Base-by-base conservation (phyloP, 2,113 vertebrate genomes). In the Panthera uncia region DNA sequence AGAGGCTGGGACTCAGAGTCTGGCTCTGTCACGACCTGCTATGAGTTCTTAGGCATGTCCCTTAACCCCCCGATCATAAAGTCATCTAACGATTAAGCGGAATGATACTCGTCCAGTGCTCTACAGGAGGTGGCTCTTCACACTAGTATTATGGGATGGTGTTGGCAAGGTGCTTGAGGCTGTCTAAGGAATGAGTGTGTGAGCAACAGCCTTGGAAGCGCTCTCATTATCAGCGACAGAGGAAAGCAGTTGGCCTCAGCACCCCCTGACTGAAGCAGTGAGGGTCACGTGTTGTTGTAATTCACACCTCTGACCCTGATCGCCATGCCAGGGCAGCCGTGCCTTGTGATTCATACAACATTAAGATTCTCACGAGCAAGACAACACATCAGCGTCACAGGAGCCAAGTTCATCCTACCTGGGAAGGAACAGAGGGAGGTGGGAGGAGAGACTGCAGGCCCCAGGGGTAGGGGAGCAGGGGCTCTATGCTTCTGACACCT, bases 351-450 rank as follows among this genome's bases (percentile, higher is more conserved):
- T 73, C 81, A 50, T 85, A 19, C 84, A 71, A 86, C 57, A 57
- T 93, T 89, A 95, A 96, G 94, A 88, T 61, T 81, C 88, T 97
- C 94, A 97, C 95, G 78, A 95, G 92, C 41, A 95, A 66, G 41
- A 78, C 57, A 48, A 38, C 15, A 31, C 27, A 33, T 16, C 61
- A 1, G 23, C 36, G 69, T 81, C 48, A 16, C 7, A 29, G 81
- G 23, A 94, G 81, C n/a, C 74, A 38, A 71, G 71, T 88, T 89
- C 63, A 52, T n/a, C 91, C 85, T 93, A 38, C 89, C 45, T 74
- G 78, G 86, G 52, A 85, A 80, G 84, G 50, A 85, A 45, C 27
- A 31, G 57, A 74, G 50, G 19, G 50, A 55, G 65, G 38, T 5
- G 4, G 48, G 69, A 69, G 66, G 82, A 57, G 55, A 57, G 31